phyloP scores from a whole-genome alignment of 2,888 invertebrate species.

The Acronicta leporina region DNA sequence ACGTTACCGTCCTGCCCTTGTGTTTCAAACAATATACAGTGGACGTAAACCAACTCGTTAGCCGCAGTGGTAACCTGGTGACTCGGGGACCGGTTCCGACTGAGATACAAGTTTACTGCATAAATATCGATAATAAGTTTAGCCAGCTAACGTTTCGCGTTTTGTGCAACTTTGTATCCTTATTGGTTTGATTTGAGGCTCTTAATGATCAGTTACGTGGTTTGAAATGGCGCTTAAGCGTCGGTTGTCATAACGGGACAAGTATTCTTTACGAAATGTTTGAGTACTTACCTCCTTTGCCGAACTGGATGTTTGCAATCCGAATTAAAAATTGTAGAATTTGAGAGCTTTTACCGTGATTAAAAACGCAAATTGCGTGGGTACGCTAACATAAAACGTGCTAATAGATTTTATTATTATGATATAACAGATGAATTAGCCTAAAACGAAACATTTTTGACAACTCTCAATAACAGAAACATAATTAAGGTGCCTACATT shows the following conservation, averaged over 20 bases:
- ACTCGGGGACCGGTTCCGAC: conserved; percentile 54
- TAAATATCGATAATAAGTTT: conserved; percentile 51
- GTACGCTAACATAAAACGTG: too few species aligned
- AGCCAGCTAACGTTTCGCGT: conserved; percentile 47
- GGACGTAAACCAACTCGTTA: conserved; percentile 59
- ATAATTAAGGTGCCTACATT: too few species aligned
- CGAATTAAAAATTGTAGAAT: conserved; percentile 6
- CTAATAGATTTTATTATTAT: too few species aligned
- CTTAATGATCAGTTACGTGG: conserved; percentile 34
- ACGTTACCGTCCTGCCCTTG: conserved; percentile 52
- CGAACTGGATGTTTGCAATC: conserved; percentile 11
- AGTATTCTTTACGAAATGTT: conserved; percentile 12
- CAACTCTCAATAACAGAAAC: too few species aligned
- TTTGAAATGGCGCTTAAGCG: conserved; percentile 24
- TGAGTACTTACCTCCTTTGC: neutral
- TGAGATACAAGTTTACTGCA: conserved; percentile 53
- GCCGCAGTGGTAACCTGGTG: conserved; percentile 48
- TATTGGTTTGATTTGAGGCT: conserved; percentile 37
- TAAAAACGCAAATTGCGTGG: too few species aligned
- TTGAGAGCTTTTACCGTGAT: conserved; percentile 6
- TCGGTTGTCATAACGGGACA: conserved; percentile 26
- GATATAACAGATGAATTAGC: too few species aligned
- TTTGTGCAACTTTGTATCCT: conserved; percentile 45
- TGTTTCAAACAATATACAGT: conserved; percentile 53
- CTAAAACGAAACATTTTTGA: too few species aligned